Evolutionary conservation across 2,797 vertebrate genomes (phyloP).

Genomic region (Neosilurus mollespiculum): DNA sequence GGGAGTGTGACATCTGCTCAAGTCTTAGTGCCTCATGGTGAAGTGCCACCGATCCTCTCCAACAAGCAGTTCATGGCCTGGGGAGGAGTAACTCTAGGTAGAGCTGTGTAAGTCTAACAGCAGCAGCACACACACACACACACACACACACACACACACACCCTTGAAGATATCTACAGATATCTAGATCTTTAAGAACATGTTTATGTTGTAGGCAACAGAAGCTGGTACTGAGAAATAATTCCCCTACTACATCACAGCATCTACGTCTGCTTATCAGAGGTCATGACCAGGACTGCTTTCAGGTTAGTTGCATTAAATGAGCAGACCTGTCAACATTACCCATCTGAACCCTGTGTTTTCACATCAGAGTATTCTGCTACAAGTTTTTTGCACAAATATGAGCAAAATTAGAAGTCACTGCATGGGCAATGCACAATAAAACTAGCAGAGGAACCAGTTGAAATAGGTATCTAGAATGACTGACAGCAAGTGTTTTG

Average conservation of each 20-base stretch:
- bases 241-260: conserved; percentile 76
- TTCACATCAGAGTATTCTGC: not conserved
- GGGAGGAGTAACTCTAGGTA: conserved; percentile 89
- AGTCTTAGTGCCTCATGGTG: conserved; percentile 55
- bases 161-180: conserved; percentile 50
- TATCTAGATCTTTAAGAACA: not conserved
- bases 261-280: conserved; percentile 88
- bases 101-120: conserved; percentile 83
- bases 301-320: conserved; percentile 78
- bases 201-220: conserved; percentile 80
- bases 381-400: not conserved
- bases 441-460: not conserved
- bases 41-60: conserved; percentile 87
- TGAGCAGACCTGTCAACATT: not conserved
- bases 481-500: not conserved
- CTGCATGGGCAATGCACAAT: not conserved
- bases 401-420: not conserved
- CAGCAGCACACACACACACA: not conserved
- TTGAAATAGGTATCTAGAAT: not conserved
- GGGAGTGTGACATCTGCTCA: conserved; percentile 57
- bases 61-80: conserved; percentile 93
- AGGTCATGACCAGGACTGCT: conserved; percentile 96
- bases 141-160: not conserved
- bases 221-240: conserved; percentile 90
- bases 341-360: not conserved